Evolutionary conservation across 1,140 invertebrate genomes (phyloP), one percentile per base, ranked within the genome.

Genomic region (Calliopsis andreniformis): DNA sequence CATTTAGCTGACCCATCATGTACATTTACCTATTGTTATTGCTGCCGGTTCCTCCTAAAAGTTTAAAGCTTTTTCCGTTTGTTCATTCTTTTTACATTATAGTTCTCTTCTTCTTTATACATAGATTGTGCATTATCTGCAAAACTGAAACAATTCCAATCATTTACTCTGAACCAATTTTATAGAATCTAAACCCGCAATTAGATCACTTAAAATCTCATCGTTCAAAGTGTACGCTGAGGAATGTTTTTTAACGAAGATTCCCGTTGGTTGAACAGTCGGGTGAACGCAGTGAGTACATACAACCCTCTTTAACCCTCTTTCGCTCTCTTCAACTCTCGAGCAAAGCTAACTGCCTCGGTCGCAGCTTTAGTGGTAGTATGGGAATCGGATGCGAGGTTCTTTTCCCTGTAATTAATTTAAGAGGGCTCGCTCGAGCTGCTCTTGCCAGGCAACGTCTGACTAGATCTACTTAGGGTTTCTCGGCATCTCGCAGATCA

Each of bases 381-480:
- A 53, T n/a, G 58, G 72, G 86, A 82, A 86, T 87, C 80, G 80
- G 85, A 87, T 88, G 78, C 80, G 76, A 84, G 88, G 83, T 89
- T 89, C 87, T 88, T 89, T 89, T 89, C 87, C 86, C 87, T 89
- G 88, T 89, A 89, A 89, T 89, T 89, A 89, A 89, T 89, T 89
- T 89, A 89, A 89, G 87, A 87, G 87, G 87, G 87, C 86, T 87
- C 83, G 76, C 68, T 82, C 80, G 82, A 87, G 85, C 82, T 82
- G 82, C 84, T 86, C 75, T 61, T 67, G 71, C 51, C 56, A 61
- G 63, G 35, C 69, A 63, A 67, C 51, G 58, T 69, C 69, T 62
- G 76, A 45, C 71, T 63, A 78, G 70, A 58, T 69, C 58, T 56
- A 20, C 47, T 49, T n/a, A 64, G 77, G 76, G 64, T 69, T 72